A percentile compares a stretch with the other conserved stretches of the same genome.
Conservation (phyloP, 2,113 vertebrate genomes). For the Muscicapa adusta region DNA sequence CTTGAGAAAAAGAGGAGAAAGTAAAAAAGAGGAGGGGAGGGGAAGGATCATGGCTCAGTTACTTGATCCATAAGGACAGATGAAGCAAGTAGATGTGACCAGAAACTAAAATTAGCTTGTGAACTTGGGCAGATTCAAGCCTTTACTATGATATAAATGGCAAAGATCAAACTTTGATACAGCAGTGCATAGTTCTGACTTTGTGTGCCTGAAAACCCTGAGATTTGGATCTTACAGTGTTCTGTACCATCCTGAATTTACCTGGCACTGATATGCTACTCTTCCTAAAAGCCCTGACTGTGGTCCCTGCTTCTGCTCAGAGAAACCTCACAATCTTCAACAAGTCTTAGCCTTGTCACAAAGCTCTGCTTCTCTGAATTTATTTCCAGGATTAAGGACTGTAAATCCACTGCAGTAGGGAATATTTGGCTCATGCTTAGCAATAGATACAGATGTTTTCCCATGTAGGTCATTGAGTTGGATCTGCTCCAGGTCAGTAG, state of each 20-base stretch:
- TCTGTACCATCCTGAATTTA: background rate
- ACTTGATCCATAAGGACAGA: background rate
- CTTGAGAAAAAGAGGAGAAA: background rate
- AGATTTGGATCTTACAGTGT: background rate
- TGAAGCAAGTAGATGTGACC: background rate
- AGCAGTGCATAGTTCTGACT: background rate
- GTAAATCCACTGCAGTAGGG: background rate
- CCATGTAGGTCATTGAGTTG: background rate
- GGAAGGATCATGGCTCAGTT: background rate
- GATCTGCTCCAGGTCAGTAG: background rate
- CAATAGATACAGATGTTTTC: background rate
- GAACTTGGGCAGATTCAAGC: background rate
- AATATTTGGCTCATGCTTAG: background rate
- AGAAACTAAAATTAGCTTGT: background rate
- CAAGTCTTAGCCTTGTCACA: background rate
- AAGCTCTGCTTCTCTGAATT: background rate
- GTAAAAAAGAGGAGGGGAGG: background rate
- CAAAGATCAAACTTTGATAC: background rate
- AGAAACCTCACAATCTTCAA: background rate
- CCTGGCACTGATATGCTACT: background rate
- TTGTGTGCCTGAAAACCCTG: background rate
- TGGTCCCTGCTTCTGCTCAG: background rate
- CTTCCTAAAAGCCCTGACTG: background rate
- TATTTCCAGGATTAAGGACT: slow-evolving; percentile 16
- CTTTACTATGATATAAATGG: background rate